Base-by-base conservation (phyloP, 2,888 invertebrate species). In the Melieria omissa region DNA sequence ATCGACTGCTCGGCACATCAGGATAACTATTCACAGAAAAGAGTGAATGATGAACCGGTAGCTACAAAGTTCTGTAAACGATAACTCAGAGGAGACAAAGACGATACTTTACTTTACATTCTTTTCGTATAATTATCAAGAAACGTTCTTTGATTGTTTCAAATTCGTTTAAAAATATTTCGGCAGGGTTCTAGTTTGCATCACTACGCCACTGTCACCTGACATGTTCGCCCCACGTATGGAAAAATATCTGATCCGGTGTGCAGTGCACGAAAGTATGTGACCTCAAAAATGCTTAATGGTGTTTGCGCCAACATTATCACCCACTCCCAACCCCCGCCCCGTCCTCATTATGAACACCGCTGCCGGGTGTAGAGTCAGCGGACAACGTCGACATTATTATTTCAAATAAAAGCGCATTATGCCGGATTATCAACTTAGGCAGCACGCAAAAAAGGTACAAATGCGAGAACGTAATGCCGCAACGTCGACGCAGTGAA, bases 391-490 rank as follows among this genome's bases (percentile, higher is more conserved):
- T 79, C 79, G 78, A 83, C 82, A 84, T 82, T 83, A 80, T 84
- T 83, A 84, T 84, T 80, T 81, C 78, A 82, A 82, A 82, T 83
- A 80, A 84, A 82, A 82, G 82, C 83, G 82, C 81, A 83, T 84
- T 83, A 81, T 82, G 81, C 78, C 74, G 80, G 82, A 84, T 83
- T 83, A 82, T 82, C 82, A 82, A 81, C 80, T 79, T 70, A 70
- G 70, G 64, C 41, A 29, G 47, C 45, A 61, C 16, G 54, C 60
- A 60, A 69, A 72, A 69, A 72, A 68, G 68, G 57, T 70, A 70
- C 42, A 63, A 70, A 70, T 70, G 63, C 47, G 57, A 45, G 46
- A 70, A 70, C 69, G 46, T 69, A 69, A 69, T 69, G 44, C 62
- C 6, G 52, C 69, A 45, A 45, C 60, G 67, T 67, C 67, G 61